Evolutionary conservation across 2,888 invertebrate genomes (phyloP).

Genomic region (Unio delphinus): DNA sequence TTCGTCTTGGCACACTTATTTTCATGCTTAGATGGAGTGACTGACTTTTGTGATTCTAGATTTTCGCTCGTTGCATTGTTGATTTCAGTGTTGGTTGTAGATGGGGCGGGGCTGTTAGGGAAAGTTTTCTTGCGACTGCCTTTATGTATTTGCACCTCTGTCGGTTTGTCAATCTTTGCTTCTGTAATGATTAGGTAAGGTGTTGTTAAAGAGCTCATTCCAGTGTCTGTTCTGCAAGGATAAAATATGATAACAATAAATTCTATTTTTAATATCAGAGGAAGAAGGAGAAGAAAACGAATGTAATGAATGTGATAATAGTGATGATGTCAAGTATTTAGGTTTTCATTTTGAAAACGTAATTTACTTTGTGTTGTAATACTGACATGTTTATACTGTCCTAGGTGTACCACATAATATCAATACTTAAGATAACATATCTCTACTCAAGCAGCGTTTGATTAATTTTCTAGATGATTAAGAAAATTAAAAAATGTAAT

Average conservation of each 20-base stretch:
- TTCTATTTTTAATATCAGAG: too few relatives aligned
- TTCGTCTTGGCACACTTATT: slow-evolving; percentile 26
- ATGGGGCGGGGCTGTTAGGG: slow-evolving; percentile 17
- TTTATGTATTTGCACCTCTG: slow-evolving; percentile 4
- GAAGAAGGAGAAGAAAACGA: too few relatives aligned
- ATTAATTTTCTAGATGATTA: too few relatives aligned
- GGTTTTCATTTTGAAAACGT: too few relatives aligned
- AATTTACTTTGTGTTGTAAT: too few relatives aligned
- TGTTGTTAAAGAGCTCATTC: slow-evolving; percentile 36
- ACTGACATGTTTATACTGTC: too few relatives aligned
- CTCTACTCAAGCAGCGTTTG: too few relatives aligned
- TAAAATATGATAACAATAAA: neutral
- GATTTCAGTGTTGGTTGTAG: neutral
- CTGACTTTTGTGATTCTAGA: slow-evolving; percentile 15
- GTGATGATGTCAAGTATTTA: too few relatives aligned
- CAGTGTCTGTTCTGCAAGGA: slow-evolving; percentile 7
- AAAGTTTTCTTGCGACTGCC: slow-evolving; percentile 9
- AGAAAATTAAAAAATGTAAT: too few relatives aligned
- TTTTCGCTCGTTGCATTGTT: slow-evolving; percentile 13
- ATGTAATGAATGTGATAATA: too few relatives aligned
- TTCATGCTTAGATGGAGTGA: slow-evolving; percentile 16
- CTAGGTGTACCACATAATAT: too few relatives aligned
- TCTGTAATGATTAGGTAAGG: slow-evolving; percentile 41
- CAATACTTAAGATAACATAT: too few relatives aligned
- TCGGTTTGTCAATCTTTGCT: slow-evolving; percentile 20